Evolutionary conservation across 64 coral and sea anemone genomes (phyloP), one percentile per base, ranked within the genome.

Genomic region (Acropora yongei): DNA sequence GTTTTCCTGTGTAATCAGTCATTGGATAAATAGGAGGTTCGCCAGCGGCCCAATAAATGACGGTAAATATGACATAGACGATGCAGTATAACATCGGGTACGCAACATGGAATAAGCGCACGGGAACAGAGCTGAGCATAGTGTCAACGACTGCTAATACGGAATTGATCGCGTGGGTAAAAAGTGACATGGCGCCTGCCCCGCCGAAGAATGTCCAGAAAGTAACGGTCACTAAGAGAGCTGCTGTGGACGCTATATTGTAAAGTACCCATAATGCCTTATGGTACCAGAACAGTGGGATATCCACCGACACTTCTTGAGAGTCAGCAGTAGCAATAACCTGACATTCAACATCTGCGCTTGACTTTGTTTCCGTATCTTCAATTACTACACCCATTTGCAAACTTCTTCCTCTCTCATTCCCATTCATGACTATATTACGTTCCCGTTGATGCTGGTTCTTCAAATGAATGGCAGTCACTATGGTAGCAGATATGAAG

Each of bases 201-300:
- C 9, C 69, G 50, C 19, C 43, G 41, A 30, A 30, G 41, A 76
- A 76, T 65, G 41, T 44, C 89, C 79, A 91, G 51, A 57, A 80
- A 0, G 78, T 16, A 3, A 91, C 12, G 45, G 89, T 80, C 49
- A 91, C 40, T 2, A 91, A n/a, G 71, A 91, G 16, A 79, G 66
- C 80, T 39, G 79, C 80, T 12, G 55, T 72, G 14, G 42, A 42
- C 10, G 89, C 79, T 10, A 91, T 83, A 11, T 75, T 82, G 78
- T 75, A 83, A 44, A 91, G 44, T 12, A 91, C 78, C 89, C 89
- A 91, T 68, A 82, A 83, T 41, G 72, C 89, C 46, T 75, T 7
- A 44, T 91, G 69, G 18, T 50, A 83, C 72, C 79, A 72, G 63
- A n/a, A 18, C 61, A 73, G 72, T 41, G 67, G 78, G 49, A n/a